These are phyloP conservation scores for Pyrrhia umbra DNA, from an alignment of 2,888 invertebrate genomes.

Conservation along the genomic window DNA sequence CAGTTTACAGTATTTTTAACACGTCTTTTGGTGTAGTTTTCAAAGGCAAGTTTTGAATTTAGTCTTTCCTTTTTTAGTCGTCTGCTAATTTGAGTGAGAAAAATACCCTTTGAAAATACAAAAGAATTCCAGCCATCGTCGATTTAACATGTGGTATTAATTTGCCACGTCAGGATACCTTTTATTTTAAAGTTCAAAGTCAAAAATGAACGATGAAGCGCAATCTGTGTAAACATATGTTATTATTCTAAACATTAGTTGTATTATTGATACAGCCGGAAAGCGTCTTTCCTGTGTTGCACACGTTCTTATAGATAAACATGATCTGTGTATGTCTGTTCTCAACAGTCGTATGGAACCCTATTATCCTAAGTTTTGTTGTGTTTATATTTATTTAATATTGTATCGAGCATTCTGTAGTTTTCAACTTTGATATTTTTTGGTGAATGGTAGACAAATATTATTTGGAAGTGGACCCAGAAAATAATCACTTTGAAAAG, in stretches of 20 bases:
- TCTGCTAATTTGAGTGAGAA: neutral
- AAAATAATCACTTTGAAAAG: too few species aligned
- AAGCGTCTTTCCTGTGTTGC: conserved; percentile 67
- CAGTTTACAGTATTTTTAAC: too few species aligned
- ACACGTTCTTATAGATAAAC: conserved; percentile 55
- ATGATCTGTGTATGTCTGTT: conserved; percentile 30
- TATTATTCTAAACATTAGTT: conserved; percentile 61
- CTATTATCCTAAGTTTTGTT: conserved; percentile 18
- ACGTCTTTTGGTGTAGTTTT: too few species aligned
- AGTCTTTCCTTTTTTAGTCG: neutral
- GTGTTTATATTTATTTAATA: conserved; percentile 25
- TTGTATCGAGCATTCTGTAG: too few species aligned
- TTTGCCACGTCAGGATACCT: conserved; percentile 16
- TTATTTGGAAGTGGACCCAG: too few species aligned
- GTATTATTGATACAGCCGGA: conserved; percentile 67
- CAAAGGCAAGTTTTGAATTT: neutral
- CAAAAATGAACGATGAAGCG: conserved; percentile 24
- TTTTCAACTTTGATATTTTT: too few species aligned
- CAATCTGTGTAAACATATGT: conserved; percentile 63
- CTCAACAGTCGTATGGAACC: conserved; percentile 4
- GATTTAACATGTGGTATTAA: conserved; percentile 14
- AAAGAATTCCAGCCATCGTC: neutral
- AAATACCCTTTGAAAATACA: neutral
- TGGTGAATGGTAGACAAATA: too few species aligned
- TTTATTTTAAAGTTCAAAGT: conserved; percentile 57